phyloP scores from a whole-genome alignment of 2,113 vertebrate genomes.

The Caretta caretta region DNA sequence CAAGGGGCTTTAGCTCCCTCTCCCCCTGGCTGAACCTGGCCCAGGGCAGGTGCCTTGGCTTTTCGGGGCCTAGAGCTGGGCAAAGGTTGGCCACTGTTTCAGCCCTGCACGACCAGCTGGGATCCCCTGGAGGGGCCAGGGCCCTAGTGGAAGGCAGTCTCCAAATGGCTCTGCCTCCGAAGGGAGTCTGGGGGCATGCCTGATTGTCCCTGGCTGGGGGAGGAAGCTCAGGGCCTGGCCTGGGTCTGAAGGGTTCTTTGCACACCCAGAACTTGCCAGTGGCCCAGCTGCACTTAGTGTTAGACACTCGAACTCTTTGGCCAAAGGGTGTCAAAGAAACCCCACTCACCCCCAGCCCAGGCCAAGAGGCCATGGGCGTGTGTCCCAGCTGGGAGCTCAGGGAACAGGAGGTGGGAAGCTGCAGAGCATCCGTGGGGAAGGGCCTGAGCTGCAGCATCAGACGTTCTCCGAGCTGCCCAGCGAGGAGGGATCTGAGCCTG shows the following conservation, averaged over 20 bases:
- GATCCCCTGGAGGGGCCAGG: too few relatives aligned
- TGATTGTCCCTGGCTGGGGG: too few relatives aligned
- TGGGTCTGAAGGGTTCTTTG: background rate
- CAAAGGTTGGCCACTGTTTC: background rate
- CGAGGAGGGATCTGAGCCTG: background rate
- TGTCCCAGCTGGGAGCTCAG: too few relatives aligned
- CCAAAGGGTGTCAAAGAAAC: background rate
- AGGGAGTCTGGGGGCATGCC: background rate
- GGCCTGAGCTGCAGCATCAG: background rate
- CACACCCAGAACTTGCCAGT: background rate
- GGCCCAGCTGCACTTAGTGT: too few relatives aligned
- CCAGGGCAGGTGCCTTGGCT: too few relatives aligned
- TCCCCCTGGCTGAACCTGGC: too few relatives aligned
- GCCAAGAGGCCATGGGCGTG: too few relatives aligned
- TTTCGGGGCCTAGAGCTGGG: background rate
- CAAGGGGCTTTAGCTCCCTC: background rate
- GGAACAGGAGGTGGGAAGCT: too few relatives aligned
- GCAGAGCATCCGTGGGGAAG: background rate
- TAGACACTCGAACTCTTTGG: background rate
- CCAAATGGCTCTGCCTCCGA: background rate
- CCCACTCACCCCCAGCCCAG: background rate
- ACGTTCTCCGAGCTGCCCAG: too few relatives aligned
- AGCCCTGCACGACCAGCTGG: background rate
- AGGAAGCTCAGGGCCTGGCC: background rate
- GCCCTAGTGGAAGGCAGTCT: background rate